Evolutionary conservation across 2,797 vertebrate genomes (phyloP).

Genomic region (Australoheros facetus): DNA sequence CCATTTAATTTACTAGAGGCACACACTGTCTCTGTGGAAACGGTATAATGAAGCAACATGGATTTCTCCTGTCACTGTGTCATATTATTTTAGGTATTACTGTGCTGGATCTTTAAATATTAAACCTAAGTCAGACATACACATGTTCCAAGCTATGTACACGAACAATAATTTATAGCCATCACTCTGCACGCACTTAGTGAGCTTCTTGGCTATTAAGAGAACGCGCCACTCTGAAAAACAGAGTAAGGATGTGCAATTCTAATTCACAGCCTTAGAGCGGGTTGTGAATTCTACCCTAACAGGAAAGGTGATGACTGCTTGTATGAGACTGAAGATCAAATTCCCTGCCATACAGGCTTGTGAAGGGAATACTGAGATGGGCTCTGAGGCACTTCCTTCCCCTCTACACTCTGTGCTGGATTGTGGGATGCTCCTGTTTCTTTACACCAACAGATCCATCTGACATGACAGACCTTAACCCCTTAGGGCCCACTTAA

Average conservation of each 20-base stretch:
- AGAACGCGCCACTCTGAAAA: conserved; percentile 3
- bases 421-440: conserved; percentile 56
- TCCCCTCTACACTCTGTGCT: conserved; percentile 35
- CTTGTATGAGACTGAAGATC: conserved; percentile 53
- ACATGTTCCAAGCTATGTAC: conserved; percentile 14
- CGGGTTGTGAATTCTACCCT: conserved; percentile 23
- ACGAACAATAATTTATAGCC: conserved; percentile 17
- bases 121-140: conserved; percentile 4
- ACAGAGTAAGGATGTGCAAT: conserved; percentile 10
- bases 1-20: conserved; percentile 51
- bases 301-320: conserved; percentile 28
- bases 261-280: neutral
- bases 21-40: conserved; percentile 23
- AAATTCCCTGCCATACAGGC: conserved; percentile 49
- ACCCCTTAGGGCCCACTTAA: conserved; percentile 80
- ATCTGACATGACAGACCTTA: conserved; percentile 79
- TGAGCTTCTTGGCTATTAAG: neutral
- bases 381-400: conserved; percentile 55
- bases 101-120: conserved; percentile 30
- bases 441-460: conserved; percentile 72
- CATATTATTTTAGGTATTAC: conserved; percentile 17
- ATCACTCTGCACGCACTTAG: neutral
- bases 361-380: conserved; percentile 60
- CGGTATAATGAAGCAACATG: conserved; percentile 28
- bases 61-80: conserved; percentile 30